A percentile compares a stretch with the other conserved stretches of the same genome.
phyloP scores from a whole-genome alignment of 1,140 invertebrate genomes.

The Choristoneura fumiferana region DNA sequence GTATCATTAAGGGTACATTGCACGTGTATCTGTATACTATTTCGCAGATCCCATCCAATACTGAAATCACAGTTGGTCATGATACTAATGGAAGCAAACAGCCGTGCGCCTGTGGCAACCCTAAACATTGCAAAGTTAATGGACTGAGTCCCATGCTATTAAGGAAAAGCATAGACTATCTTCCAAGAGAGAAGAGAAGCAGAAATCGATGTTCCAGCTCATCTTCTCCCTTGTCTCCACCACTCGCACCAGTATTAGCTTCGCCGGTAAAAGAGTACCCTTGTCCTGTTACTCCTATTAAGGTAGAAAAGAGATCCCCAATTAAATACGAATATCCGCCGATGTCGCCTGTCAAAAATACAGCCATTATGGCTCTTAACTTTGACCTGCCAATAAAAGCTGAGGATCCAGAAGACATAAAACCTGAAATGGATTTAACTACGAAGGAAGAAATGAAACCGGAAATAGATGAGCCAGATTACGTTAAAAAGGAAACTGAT shows the following conservation, averaged over 20 bases:
- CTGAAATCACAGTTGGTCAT: constrained; percentile 93
- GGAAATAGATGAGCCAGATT: constrained; percentile 67
- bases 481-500: constrained; percentile 46
- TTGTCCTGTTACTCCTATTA: constrained; percentile 46
- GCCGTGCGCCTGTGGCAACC: constrained; percentile 83
- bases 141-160: constrained; percentile 46
- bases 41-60: constrained; percentile 87
- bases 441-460: constrained; percentile 69
- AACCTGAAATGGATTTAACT: constrained; percentile 58
- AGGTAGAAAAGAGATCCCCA: constrained; percentile 55
- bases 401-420: constrained; percentile 46
- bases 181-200: constrained; percentile 72
- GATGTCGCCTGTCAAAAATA: constrained; percentile 55
- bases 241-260: constrained; percentile 33
- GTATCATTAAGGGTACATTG: constrained; percentile 92
- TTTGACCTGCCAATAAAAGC: constrained; percentile 48
- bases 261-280: constrained; percentile 13
- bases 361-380: constrained; percentile 34
- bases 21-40: constrained; percentile 93
- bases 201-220: constrained; percentile 75
- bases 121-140: constrained; percentile 77
- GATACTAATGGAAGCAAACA: constrained; percentile 83
- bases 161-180: constrained; percentile 61
- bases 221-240: constrained; percentile 62
- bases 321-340: constrained; percentile 63